Evolutionary conservation across 2,888 invertebrate genomes (phyloP).

Genomic region (Spodoptera littoralis): DNA sequence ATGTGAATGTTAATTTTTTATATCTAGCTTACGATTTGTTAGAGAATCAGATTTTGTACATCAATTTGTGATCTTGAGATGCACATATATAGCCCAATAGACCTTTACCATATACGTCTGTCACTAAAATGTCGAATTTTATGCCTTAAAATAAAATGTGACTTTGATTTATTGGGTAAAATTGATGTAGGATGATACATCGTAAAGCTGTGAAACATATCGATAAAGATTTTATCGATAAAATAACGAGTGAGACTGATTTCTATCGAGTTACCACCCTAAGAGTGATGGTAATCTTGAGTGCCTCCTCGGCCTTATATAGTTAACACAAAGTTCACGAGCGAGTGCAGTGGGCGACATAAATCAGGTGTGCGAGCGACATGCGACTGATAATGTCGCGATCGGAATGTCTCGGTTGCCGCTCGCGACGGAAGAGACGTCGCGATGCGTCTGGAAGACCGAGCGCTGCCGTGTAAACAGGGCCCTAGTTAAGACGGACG

Average conservation of each 20-base stretch:
- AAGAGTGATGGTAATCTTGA: constrained; percentile 16
- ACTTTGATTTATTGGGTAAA: too few relatives aligned
- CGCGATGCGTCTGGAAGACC: constrained; percentile 53
- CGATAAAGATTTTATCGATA: background rate
- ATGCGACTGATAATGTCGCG: constrained; percentile 73
- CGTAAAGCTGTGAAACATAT: too few relatives aligned
- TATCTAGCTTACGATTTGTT: too few relatives aligned
- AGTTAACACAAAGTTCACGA: constrained; percentile 51
- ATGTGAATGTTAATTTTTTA: too few relatives aligned
- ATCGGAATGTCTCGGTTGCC: constrained; percentile 69
- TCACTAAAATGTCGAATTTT: too few relatives aligned
- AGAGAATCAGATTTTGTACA: too few relatives aligned
- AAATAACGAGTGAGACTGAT: constrained; percentile 7
- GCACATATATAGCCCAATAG: too few relatives aligned
- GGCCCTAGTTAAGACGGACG: constrained; percentile 2
- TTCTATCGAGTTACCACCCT: constrained; percentile 7
- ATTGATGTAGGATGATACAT: too few relatives aligned
- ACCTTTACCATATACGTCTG: too few relatives aligned
- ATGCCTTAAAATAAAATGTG: too few relatives aligned
- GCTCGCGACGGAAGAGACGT: constrained; percentile 65
- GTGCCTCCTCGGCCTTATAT: constrained; percentile 26
- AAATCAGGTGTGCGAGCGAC: constrained; percentile 77
- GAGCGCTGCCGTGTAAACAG: constrained; percentile 37
- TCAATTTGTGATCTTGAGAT: too few relatives aligned
- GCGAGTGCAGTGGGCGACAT: constrained; percentile 55